Base-by-base conservation (phyloP, 2,888 invertebrate species). In the Campoplex nolae region DNA sequence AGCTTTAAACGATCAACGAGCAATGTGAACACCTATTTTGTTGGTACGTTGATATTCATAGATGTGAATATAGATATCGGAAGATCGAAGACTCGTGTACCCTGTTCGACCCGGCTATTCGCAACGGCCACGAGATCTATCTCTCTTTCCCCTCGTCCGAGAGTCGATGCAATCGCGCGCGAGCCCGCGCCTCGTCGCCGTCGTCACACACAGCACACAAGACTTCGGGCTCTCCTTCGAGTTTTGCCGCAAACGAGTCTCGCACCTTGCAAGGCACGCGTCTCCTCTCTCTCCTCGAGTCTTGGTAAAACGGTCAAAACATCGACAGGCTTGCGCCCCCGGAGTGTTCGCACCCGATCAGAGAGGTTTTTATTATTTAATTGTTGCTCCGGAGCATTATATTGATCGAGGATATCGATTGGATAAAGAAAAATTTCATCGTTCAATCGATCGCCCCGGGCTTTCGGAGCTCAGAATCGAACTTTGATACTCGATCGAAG, bases 181-280 rank as follows among this genome's bases (percentile, higher is more conserved):
- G 23, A 70, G 81, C 78, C 51, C 70, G 67, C 51, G 42, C 77
- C 58, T 58, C 89, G 90, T 90, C 90, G 91, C 90, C 85, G 81
- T 82, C 88, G 74, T 89, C 88, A 71, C 90, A 89, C 91, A 89
- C 91, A 91, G 90, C 90, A 90, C 91, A 87, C 90, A 93, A 93
- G 94, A 94, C 93, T 92, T 93, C 92, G 92, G 92, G 91, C 92
- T 92, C 93, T 93, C 93, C 92, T 93, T 93, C 93, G 91, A 91
- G 89, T 91, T 92, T 92, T 86, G 92, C 91, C 93, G 93, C 94
- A 94, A 94, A 94, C 94, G 94, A 92, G 94, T 92, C 92, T 93
- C 93, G 94, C 91, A 93, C 94, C 92, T 92, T 93, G 94, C 89
- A 91, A 92, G 90, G 92, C 91, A 93, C 93, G 93, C 93, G 93